Conservation (phyloP, 2,888 invertebrate genomes). For the Gastracanthus pulcherrimus region DNA sequence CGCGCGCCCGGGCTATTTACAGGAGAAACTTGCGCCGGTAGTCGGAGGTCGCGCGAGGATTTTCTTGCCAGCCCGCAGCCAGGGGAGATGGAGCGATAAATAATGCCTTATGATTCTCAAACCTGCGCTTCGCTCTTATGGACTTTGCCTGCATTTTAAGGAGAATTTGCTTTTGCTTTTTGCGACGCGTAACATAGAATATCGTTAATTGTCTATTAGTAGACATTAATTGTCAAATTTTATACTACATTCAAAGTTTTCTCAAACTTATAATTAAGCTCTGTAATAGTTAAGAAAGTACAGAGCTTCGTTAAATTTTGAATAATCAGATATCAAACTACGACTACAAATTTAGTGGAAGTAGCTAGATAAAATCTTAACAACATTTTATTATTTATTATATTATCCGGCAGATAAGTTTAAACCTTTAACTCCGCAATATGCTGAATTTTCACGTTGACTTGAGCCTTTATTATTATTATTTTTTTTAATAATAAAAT, state of each 20-base stretch:
- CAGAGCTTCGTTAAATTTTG: too few relatives aligned
- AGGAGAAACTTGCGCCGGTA: conserved; percentile 3
- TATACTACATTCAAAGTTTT: background rate
- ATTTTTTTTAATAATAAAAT: too few relatives aligned
- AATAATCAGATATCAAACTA: too few relatives aligned
- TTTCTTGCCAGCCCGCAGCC: conserved; percentile 9
- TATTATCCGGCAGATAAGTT: too few relatives aligned
- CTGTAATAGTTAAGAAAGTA: too few relatives aligned
- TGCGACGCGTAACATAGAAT: background rate
- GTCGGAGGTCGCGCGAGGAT: background rate
- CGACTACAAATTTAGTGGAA: too few relatives aligned
- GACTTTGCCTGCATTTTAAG: background rate
- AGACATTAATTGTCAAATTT: background rate
- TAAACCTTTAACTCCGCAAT: too few relatives aligned
- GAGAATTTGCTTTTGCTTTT: background rate
- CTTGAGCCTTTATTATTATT: too few relatives aligned
- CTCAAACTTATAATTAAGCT: background rate
- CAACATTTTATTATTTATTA: too few relatives aligned
- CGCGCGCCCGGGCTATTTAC: conserved; percentile 30
- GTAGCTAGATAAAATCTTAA: too few relatives aligned
- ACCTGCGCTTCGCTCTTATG: background rate
- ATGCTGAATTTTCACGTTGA: too few relatives aligned
- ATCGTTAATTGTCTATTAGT: background rate
- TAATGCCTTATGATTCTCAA: conserved; percentile 28
- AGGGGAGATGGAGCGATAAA: conserved; percentile 29